These are phyloP conservation scores for Nasua narica DNA, from an alignment of 2,797 vertebrate genomes.

Conservation along the genomic window DNA sequence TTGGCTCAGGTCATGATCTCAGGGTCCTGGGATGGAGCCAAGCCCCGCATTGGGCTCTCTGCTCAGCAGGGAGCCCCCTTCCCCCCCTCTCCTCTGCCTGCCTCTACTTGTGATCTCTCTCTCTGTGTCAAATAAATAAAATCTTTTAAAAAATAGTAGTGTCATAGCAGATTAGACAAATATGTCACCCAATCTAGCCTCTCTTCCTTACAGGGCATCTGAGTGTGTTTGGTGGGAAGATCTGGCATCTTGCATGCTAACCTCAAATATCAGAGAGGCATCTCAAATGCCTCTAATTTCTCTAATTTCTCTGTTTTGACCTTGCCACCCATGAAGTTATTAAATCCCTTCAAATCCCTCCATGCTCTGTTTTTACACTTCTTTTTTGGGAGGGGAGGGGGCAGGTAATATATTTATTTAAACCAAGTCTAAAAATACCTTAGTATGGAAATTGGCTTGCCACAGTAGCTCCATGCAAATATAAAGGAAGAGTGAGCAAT, in stretches of 20 bases:
- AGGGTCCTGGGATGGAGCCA: too few relatives aligned
- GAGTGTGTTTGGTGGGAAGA: not conserved
- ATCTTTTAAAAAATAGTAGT: not conserved
- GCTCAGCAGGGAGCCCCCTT: too few relatives aligned
- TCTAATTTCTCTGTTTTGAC: slow-evolving; percentile 4
- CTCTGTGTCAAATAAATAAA: too few relatives aligned
- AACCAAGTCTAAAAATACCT: slow-evolving; percentile 19
- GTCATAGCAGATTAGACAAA: not conserved
- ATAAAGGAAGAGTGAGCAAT: not conserved
- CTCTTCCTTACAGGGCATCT: not conserved
- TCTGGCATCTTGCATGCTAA: not conserved
- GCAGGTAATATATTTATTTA: not conserved
- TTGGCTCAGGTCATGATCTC: too few relatives aligned
- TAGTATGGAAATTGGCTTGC: not conserved
- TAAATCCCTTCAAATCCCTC: not conserved
- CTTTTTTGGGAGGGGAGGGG: not conserved
- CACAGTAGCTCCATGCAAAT: not conserved
- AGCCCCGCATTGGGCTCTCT: too few relatives aligned
- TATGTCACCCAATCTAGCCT: not conserved
- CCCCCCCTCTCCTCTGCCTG: too few relatives aligned
- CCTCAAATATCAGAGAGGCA: not conserved
- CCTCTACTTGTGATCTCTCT: too few relatives aligned
- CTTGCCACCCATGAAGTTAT: not conserved
- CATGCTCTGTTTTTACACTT: not conserved
- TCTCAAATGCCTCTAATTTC: not conserved